Evolutionary conservation across 2,113 vertebrate genomes (phyloP).

Genomic region (Gasterosteus nipponicus): DNA sequence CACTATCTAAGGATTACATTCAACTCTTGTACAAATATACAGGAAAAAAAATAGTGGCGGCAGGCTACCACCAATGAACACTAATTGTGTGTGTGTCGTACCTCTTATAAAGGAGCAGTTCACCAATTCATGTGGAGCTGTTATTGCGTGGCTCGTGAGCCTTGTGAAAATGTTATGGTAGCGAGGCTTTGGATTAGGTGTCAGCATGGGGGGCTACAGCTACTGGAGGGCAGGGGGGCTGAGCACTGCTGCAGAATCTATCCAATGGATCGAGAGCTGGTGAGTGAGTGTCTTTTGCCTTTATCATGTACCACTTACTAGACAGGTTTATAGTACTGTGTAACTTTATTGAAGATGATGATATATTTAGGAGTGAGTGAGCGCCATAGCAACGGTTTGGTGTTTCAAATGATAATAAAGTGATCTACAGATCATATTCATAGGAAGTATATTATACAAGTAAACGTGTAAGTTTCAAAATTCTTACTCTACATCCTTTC

Average conservation of each 20-base stretch:
- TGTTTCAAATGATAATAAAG: neutral
- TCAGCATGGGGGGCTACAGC: slow-evolving; percentile 49
- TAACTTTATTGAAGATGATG: neutral
- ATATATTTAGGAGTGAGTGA: neutral
- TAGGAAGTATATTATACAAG: neutral
- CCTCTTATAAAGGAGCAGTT: slow-evolving; percentile 76
- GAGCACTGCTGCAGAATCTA: slow-evolving; percentile 20
- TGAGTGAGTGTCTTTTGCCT: neutral
- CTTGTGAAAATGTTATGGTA: slow-evolving; percentile 82
- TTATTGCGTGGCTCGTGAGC: slow-evolving; percentile 69
- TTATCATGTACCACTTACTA: neutral
- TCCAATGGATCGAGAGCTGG: slow-evolving; percentile 11
- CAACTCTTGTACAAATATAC: slow-evolving; percentile 65
- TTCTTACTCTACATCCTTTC: too few relatives aligned
- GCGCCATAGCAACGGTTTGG: too few relatives aligned
- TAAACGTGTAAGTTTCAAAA: too few relatives aligned
- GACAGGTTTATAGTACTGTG: neutral
- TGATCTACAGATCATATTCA: neutral
- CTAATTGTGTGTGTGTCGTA: slow-evolving; percentile 76
- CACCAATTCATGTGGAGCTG: slow-evolving; percentile 73
- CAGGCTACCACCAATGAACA: slow-evolving; percentile 65
- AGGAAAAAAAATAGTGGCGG: slow-evolving; percentile 50
- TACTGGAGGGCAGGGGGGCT: slow-evolving; percentile 5
- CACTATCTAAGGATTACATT: slow-evolving; percentile 51
- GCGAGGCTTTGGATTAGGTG: slow-evolving; percentile 75